A percentile compares a stretch with the other conserved stretches of the same genome.
These are phyloP conservation scores for Leptopilina syphax DNA, from an alignment of 2,888 invertebrate species.

Conservation along the genomic window DNA sequence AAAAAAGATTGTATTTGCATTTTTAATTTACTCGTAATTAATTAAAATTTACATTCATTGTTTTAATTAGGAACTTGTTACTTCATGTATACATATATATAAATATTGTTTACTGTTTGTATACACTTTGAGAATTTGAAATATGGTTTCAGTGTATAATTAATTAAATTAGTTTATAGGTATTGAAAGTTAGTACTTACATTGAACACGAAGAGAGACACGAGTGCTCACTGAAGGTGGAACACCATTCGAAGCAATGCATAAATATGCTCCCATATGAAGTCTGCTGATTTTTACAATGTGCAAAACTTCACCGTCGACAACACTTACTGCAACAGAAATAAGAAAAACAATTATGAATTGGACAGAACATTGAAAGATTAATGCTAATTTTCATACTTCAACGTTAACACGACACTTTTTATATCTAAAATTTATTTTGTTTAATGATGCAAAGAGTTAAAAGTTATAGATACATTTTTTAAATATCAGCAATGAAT, in stretches of 20 bases:
- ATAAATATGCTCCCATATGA: constrained; percentile 95
- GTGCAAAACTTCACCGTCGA: constrained; percentile 91
- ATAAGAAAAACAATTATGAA: constrained; percentile 19
- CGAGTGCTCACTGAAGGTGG: constrained; percentile 89
- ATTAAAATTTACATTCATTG: too few species aligned
- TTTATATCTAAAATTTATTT: too few species aligned
- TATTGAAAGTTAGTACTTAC: constrained; percentile 63
- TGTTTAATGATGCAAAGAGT: neutral
- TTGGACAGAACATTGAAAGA: neutral
- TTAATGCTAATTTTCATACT: too few species aligned
- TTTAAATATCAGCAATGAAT: neutral
- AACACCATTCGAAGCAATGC: constrained; percentile 95
- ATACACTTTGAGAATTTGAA: neutral
- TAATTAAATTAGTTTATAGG: neutral
- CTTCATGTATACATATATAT: too few species aligned
- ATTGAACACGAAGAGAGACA: constrained; percentile 72
- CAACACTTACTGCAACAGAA: constrained; percentile 86
- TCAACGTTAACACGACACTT: too few species aligned
- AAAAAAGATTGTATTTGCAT: too few species aligned
- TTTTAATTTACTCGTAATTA: too few species aligned
- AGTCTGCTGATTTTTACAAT: constrained; percentile 93
- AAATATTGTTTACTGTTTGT: neutral
- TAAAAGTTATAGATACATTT: neutral
- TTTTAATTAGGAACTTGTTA: too few species aligned
- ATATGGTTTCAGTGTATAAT: neutral